Conservation (phyloP, 2,113 vertebrate species). For the Rhizomys pruinosus region DNA sequence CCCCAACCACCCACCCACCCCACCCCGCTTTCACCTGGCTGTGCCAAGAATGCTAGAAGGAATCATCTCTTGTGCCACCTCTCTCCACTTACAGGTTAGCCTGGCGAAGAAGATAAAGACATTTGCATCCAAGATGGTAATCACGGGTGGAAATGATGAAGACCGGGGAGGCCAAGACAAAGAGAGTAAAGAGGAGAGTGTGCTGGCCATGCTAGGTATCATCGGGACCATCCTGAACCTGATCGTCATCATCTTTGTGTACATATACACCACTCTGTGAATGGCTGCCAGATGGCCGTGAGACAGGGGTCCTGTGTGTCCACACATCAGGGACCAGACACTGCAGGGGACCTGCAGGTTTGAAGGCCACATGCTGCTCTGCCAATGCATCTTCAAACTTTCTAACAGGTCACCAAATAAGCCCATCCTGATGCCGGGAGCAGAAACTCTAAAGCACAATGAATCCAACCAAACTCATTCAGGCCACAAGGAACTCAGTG, state of each 20-base stretch:
- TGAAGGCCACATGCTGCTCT: slow-evolving; percentile 69
- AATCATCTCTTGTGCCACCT: slow-evolving; percentile 48
- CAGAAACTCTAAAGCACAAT: slow-evolving; percentile 86
- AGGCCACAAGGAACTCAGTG: slow-evolving; percentile 75
- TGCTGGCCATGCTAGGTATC: slow-evolving; percentile 97
- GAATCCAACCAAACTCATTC: slow-evolving; percentile 83
- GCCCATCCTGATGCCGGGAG: slow-evolving; percentile 72
- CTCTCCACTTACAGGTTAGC: slow-evolving; percentile 88
- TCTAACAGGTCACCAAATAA: slow-evolving; percentile 70
- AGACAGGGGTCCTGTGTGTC: background rate
- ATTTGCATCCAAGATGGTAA: slow-evolving; percentile 97
- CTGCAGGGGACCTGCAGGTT: accelerated
- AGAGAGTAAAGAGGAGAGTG: slow-evolving; percentile 96
- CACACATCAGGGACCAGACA: accelerated
- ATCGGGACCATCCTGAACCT: slow-evolving; percentile 98
- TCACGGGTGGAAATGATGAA: slow-evolving; percentile 94
- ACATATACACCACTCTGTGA: slow-evolving; percentile 98
- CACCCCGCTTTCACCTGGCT: background rate
- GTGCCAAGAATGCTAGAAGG: background rate
- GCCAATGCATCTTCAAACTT: slow-evolving; percentile 82
- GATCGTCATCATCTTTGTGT: slow-evolving; percentile 98
- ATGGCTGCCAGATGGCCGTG: background rate
- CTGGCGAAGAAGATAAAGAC: slow-evolving; percentile 91
- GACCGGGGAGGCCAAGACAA: slow-evolving; percentile 96
- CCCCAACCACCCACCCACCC: too few relatives aligned